Evolutionary conservation across 2,113 vertebrate genomes (phyloP).

Genomic region (Hippoglossus stenolepis): DNA sequence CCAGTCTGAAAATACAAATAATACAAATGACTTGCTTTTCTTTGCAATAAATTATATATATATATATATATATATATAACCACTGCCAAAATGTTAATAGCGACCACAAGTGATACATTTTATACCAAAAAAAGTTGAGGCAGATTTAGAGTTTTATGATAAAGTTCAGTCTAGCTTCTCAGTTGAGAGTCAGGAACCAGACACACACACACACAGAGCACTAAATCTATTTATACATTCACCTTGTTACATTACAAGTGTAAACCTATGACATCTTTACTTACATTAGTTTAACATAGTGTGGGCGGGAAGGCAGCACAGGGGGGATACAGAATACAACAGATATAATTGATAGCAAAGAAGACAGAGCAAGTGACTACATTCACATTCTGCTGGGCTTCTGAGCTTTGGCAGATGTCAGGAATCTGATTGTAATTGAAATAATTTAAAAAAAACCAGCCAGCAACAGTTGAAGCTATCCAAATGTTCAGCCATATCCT

Average conservation of each 20-base stretch:
- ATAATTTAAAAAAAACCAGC: no score
- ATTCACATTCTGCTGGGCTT: not conserved
- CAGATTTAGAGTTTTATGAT: not conserved
- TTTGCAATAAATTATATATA: constrained; percentile 7
- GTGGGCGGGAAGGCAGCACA: not conserved
- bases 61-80: constrained; percentile 5
- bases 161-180: constrained; percentile 33
- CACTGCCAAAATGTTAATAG: constrained; percentile 1
- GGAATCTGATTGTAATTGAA: constrained; percentile 6
- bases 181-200: constrained; percentile 38
- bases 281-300: not conserved
- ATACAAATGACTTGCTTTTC: constrained; percentile 15
- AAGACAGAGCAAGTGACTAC: not conserved
- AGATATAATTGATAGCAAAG: constrained; percentile 16
- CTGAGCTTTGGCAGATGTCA: constrained; percentile 1
- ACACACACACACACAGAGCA: constrained; percentile 12
- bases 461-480: not conserved
- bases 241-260: constrained; percentile 33
- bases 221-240: constrained; percentile 41
- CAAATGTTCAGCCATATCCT: constrained; percentile 8
- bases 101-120: not conserved
- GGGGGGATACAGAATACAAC: not conserved
- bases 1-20: constrained; percentile 10
- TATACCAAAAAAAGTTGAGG: not conserved
- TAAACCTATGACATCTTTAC: constrained; percentile 1